phyloP scores from a whole-genome alignment of 2,888 invertebrate genomes.

The Unio delphinus region DNA sequence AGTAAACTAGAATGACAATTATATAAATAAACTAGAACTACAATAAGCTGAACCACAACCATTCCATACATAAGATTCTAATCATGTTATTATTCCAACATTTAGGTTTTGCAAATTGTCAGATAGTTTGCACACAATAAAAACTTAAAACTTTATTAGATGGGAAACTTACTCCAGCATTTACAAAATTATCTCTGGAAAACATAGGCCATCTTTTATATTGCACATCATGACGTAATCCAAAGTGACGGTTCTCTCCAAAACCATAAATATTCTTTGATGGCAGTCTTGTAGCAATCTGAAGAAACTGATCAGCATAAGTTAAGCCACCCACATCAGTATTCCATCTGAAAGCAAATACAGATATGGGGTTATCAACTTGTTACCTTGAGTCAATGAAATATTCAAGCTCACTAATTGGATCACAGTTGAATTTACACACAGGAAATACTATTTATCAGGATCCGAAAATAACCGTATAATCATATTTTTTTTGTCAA shows the following conservation, averaged over 20 bases:
- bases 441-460: too few relatives aligned
- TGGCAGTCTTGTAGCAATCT: constrained; percentile 69
- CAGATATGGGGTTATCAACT: too few relatives aligned
- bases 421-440: too few relatives aligned
- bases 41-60: too few relatives aligned
- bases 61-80: not conserved
- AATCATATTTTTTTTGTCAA: too few relatives aligned
- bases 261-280: constrained; percentile 72
- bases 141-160: too few relatives aligned
- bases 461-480: too few relatives aligned
- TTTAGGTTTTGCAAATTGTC: not conserved
- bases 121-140: too few relatives aligned
- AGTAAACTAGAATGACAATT: too few relatives aligned
- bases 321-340: constrained; percentile 67
- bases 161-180: constrained; percentile 20
- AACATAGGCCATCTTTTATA: constrained; percentile 69
- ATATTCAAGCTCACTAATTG: too few relatives aligned
- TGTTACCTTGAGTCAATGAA: too few relatives aligned
- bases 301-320: constrained; percentile 72
- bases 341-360: constrained; percentile 36
- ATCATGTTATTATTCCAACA: not conserved
- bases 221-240: constrained; percentile 67
- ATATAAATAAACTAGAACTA: too few relatives aligned
- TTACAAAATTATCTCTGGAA: constrained; percentile 65
- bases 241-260: constrained; percentile 71